Conservation (phyloP, 2,797 vertebrate species). For the Sebastes hubbsi region DNA sequence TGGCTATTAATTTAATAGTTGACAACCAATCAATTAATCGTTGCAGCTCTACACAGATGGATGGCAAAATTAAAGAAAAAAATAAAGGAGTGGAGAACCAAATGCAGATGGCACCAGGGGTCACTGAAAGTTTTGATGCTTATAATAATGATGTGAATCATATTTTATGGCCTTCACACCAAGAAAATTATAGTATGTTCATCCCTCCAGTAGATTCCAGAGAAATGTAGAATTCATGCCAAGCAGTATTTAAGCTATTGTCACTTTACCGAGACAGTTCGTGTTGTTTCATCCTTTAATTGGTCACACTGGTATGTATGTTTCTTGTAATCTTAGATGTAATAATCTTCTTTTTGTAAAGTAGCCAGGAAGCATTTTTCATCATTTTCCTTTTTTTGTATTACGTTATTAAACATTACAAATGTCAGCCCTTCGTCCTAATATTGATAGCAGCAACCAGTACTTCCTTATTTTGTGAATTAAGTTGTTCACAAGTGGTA, state of each 20-base stretch:
- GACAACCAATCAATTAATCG: no score
- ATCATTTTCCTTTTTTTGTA: background rate
- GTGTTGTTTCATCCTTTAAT: background rate
- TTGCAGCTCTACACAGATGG: no score
- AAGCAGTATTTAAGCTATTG: background rate
- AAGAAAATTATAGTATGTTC: background rate
- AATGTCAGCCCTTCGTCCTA: no score
- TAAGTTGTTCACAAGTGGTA: background rate
- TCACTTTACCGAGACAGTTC: background rate
- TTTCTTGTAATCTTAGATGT: background rate
- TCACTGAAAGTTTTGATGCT: background rate
- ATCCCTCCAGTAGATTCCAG: background rate
- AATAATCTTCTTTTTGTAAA: background rate
- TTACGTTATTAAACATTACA: no score
- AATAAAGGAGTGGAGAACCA: background rate
- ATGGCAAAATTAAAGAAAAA: background rate
- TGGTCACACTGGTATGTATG: background rate
- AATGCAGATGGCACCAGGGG: background rate
- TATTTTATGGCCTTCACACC: background rate
- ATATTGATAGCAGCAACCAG: background rate
- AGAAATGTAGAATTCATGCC: background rate
- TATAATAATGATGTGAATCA: background rate
- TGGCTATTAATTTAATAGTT: no score
- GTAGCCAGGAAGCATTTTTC: background rate
- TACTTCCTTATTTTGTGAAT: background rate